phyloP scores from a whole-genome alignment of 2,888 invertebrate genomes.

The Acanthacorydalis orientalis region DNA sequence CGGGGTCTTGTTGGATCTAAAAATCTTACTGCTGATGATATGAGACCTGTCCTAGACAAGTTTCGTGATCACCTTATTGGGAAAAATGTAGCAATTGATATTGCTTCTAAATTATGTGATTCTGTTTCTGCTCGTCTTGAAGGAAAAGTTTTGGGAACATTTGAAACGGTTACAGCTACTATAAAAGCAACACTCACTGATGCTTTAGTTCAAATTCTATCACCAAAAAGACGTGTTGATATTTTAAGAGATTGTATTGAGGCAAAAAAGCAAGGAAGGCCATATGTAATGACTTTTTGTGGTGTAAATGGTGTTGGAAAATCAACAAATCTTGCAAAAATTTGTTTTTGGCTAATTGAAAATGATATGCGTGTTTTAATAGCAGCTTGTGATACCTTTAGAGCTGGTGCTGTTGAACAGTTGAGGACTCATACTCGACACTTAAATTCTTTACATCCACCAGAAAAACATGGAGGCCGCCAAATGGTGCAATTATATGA shows the following conservation, averaged over 20 bases:
- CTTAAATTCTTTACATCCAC: constrained; percentile 85
- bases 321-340: constrained; percentile 97
- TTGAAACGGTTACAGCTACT: constrained; percentile 78
- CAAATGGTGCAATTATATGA: constrained; percentile 91
- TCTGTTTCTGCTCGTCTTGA: constrained; percentile 80
- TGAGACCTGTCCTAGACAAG: constrained; percentile 80
- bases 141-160: constrained; percentile 79
- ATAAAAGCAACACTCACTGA: constrained; percentile 80
- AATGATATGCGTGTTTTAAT: constrained; percentile 91
- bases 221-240: constrained; percentile 88
- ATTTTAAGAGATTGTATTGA: constrained; percentile 92
- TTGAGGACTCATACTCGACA: constrained; percentile 86
- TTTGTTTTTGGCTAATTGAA: constrained; percentile 98
- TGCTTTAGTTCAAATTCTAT: constrained; percentile 83
- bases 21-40: constrained; percentile 60
- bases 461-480: constrained; percentile 46
- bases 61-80: constrained; percentile 87
- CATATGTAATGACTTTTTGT: constrained; percentile 93
- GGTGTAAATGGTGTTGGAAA: constrained; percentile 99
- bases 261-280: constrained; percentile 64
- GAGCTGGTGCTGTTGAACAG: constrained; percentile 98
- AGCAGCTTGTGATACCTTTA: constrained; percentile 98
- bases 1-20: constrained; percentile 75
- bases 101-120: constrained; percentile 83
- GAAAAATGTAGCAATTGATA: constrained; percentile 96